Base-by-base conservation (phyloP, 1,140 invertebrate species). In the Drusus annulatus region DNA sequence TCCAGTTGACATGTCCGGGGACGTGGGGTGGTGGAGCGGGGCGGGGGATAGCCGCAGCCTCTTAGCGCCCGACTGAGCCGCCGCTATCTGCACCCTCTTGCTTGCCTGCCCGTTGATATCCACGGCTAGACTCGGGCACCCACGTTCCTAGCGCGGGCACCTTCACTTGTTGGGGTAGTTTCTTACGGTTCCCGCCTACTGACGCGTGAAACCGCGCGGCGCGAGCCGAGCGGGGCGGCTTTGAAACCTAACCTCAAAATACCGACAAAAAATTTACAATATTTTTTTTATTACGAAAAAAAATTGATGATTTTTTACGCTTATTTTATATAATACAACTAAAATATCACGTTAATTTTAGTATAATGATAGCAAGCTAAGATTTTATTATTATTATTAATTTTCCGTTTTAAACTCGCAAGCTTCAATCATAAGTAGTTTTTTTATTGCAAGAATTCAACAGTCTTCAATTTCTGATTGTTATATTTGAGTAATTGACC, bases 1-100 rank as follows among this genome's bases (percentile, higher is more conserved):
- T 81, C 85, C 89, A 86, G 89, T 50, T n/a, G 56, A 45, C 58
- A 62, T 76, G 51, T 78, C 76, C 17, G 76, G 76, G 21, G 84
- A 85, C 85, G 80, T 83, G 85, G 83, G 80, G 85, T 85, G 76
- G 85, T 69, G 84, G 58, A 84, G 86, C n/a, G 82, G 86, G 85
- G 86, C 60, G 84, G 85, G 82, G 76, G 85, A 86, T 83, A 89
- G 84, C 78, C 84, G 84, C 81, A 83, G 80, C 65, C 82, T 80
- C 76, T 83, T 83, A 60, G 82, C 79, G 63, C 75, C 79, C 13
- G 79, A 71, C 45, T 79, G 79, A 52, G 73, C 79, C 82, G 79
- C 79, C 79, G 79, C 82, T 54, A 80, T 79, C 82, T 79, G 82
- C 82, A 78, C 79, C 82, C 82, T 83, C 79, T 80, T 83, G 75